phyloP scores from a whole-genome alignment of 2,113 vertebrate species.

The Otus sunia region DNA sequence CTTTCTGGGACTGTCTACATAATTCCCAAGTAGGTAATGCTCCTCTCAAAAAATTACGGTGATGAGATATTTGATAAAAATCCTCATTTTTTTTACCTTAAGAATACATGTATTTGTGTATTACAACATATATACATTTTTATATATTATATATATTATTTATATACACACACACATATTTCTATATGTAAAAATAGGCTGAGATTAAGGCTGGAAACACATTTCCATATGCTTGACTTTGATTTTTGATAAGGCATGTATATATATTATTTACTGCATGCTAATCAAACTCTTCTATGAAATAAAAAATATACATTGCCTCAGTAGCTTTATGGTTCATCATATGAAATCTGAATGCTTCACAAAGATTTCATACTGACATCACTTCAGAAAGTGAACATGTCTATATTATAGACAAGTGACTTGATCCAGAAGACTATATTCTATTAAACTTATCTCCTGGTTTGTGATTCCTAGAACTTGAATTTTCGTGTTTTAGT shows the following conservation, averaged over 20 bases:
- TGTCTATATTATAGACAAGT: background rate
- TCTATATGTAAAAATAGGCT: too few species aligned
- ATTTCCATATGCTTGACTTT: background rate
- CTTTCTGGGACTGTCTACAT: background rate
- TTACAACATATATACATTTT: background rate
- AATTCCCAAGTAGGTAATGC: background rate
- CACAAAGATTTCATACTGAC: background rate
- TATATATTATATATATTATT: background rate
- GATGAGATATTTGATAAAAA: background rate
- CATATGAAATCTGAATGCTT: background rate
- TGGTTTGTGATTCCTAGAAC: accelerated
- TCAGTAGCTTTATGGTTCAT: background rate
- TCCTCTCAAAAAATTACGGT: background rate
- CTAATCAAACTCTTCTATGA: background rate
- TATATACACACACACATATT: background rate
- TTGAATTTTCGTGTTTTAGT: background rate
- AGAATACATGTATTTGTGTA: background rate
- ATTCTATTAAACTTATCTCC: background rate
- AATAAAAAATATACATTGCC: background rate
- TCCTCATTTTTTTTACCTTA: background rate
- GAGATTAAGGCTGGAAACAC: background rate
- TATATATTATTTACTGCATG: background rate
- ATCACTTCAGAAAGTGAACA: background rate
- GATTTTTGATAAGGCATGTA: background rate
- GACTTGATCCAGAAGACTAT: background rate